Conservation (phyloP, 2,797 vertebrate genomes). For the Myotis pilosus region DNA sequence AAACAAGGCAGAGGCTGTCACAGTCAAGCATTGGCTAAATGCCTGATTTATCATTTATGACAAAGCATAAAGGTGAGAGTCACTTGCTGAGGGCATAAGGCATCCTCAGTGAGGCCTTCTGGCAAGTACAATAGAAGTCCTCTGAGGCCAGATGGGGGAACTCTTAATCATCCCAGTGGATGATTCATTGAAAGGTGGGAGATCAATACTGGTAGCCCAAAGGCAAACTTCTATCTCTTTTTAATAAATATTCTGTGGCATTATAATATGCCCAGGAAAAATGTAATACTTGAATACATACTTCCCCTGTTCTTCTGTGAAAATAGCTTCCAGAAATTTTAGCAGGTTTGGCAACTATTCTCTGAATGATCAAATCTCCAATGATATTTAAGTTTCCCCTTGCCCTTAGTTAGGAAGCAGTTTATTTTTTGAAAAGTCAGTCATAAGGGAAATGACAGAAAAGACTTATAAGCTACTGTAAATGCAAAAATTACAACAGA, state of each 20-base stretch:
- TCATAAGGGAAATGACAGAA: not conserved
- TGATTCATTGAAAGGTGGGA: not conserved
- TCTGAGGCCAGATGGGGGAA: not conserved
- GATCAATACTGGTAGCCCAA: not conserved
- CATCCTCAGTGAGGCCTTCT: not conserved
- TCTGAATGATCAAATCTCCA: not conserved
- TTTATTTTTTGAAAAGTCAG: not conserved
- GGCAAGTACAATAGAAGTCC: not conserved
- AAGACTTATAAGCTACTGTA: not conserved
- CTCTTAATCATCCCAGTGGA: not conserved
- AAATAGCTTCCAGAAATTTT: constrained; percentile 28
- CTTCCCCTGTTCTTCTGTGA: not conserved
- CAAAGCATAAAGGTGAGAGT: not conserved
- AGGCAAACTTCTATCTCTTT: not conserved
- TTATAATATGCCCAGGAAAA: not conserved
- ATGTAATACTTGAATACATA: not conserved
- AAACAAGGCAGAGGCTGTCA: not conserved
- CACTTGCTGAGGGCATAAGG: not conserved
- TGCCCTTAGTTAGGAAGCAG: not conserved
- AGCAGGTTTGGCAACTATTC: constrained; percentile 26
- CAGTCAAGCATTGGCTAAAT: not conserved
- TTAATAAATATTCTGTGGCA: not conserved
- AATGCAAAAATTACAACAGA: not conserved
- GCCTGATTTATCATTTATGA: not conserved
- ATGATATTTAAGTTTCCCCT: not conserved